These are phyloP conservation scores for Bovichtus variegatus DNA, from an alignment of 2,797 vertebrate species.

Conservation along the genomic window DNA sequence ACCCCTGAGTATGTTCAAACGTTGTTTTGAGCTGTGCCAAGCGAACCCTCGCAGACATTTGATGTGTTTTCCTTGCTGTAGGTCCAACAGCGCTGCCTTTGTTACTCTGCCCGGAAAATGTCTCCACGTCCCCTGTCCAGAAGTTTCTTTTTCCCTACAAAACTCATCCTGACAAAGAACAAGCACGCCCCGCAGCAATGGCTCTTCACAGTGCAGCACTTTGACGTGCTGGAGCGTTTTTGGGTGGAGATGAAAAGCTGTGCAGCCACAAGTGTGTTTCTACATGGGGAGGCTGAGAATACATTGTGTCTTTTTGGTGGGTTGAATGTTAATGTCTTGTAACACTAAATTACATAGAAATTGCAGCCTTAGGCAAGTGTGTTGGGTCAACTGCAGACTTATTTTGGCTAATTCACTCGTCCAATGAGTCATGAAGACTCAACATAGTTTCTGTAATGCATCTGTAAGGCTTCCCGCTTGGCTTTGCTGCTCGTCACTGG, in stretches of 20 bases:
- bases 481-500: constrained; percentile 33
- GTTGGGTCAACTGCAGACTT: constrained; percentile 18
- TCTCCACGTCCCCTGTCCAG: constrained; percentile 56
- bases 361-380: not conserved
- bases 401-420: constrained; percentile 30
- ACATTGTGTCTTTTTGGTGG: constrained; percentile 13
- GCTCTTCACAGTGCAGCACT: constrained; percentile 43
- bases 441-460: constrained; percentile 24
- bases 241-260: constrained; percentile 49
- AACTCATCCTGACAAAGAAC: constrained; percentile 72
- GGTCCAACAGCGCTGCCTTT: constrained; percentile 77
- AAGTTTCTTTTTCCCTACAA: constrained; percentile 50
- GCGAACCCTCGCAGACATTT: constrained; percentile 58
- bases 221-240: constrained; percentile 32
- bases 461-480: constrained; percentile 28
- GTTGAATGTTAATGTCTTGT: not conserved
- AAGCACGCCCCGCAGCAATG: constrained; percentile 47
- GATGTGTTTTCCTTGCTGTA: constrained; percentile 56
- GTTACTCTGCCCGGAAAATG: constrained; percentile 73
- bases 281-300: constrained; percentile 6
- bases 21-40: constrained; percentile 42
- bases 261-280: constrained; percentile 32
- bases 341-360: constrained; percentile 20
- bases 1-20: constrained; percentile 40
- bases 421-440: constrained; percentile 49